Evolutionary conservation across 2,888 invertebrate species (phyloP), one percentile per base, ranked within the genome.

Genomic region (Athetis lepigone): DNA sequence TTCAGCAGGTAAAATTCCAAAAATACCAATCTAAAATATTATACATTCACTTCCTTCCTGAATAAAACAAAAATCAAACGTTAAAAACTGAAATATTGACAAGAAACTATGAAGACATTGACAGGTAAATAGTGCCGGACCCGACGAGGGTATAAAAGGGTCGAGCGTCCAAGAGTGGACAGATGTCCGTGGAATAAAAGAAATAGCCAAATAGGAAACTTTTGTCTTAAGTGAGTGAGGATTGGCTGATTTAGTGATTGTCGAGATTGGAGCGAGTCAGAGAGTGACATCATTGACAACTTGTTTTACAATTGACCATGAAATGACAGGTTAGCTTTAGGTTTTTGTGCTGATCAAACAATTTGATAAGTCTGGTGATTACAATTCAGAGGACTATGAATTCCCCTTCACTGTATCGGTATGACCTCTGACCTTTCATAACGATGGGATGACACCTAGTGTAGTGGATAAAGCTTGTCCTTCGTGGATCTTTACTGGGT

Each of bases 101-200:
- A 85, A 83, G 80, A 88, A 88, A 89, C 85, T 88, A 91, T 91
- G 85, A 92, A 90, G 88, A 90, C 81, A 91, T 91, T 91, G 92
- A 90, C 90, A 91, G 88, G 87, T 88, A 90, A 62, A 92, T 88
- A 90, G 88, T 86, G 81, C 81, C 80, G 77, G 74, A 78, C 78
- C 77, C 83, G 90, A 93, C 87, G 81, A 91, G 92, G 93, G 92
- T 92, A 79, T 78, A 80, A 87, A 90, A 90, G 89, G 91, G 91
- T 89, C 82, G 11, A n/a, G 16, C 29, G 27, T 27, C 40, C 86
- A 84, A 82, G 86, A 87, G 83, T 76, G 85, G 90, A 90, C 91
- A 92, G 87, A 90, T 92, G 90, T 90, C 89, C 83, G 79, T 77
- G 77, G 84, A 90, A 89, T 88, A 86, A 91, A 90, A 90, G 85